Conservation (phyloP, 2,113 vertebrate genomes). For the Pedionomus torquatus region DNA sequence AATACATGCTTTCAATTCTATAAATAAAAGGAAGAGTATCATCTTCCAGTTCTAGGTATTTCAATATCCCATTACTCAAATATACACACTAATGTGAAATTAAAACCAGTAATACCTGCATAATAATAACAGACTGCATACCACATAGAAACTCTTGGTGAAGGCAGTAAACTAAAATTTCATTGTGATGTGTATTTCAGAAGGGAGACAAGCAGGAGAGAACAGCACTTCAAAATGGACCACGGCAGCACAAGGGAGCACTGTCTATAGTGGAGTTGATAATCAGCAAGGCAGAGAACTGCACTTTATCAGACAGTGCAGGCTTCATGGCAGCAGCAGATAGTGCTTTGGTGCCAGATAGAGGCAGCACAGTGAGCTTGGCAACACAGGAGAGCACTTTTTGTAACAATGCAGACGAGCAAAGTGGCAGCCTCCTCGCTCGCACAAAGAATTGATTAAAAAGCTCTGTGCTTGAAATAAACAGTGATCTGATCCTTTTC, state of each 20-base stretch:
- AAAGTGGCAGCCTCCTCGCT: constrained; percentile 17
- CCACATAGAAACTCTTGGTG: background rate
- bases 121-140: background rate
- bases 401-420: constrained; percentile 45
- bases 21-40: background rate
- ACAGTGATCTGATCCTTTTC: background rate
- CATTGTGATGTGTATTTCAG: background rate
- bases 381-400: constrained; percentile 49
- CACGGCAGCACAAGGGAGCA: background rate
- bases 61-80: background rate
- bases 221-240: constrained; percentile 20
- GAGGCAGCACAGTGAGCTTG: constrained; percentile 44
- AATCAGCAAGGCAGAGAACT: constrained; percentile 51
- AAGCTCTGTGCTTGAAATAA: constrained; percentile 54
- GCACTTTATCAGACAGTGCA: constrained; percentile 70
- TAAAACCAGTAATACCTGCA: background rate
- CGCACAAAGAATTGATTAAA: constrained; percentile 56
- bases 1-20: background rate
- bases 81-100: background rate
- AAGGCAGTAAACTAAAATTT: background rate
- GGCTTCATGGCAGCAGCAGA: constrained; percentile 64
- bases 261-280: constrained; percentile 31
- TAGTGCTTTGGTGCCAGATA: constrained; percentile 57
- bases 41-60: background rate
- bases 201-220: constrained; percentile 14